These are phyloP conservation scores for Pedetes capensis DNA, from an alignment of 2,113 vertebrate species.

Conservation along the genomic window DNA sequence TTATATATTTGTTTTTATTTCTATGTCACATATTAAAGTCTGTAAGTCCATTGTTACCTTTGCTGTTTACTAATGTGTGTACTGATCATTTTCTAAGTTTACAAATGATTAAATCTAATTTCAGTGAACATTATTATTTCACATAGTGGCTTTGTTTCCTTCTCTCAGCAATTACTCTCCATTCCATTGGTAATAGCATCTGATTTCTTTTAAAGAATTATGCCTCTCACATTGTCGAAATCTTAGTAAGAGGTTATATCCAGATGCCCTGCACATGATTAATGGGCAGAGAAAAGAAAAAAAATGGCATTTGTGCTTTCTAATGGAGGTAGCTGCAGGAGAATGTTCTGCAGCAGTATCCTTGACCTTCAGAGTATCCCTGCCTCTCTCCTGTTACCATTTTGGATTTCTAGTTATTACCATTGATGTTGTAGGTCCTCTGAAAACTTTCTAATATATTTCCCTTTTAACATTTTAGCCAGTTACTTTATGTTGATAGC, in stretches of 20 bases:
- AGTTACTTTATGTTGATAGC: background rate
- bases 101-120: background rate
- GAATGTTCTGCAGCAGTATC: background rate
- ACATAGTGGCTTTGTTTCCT: background rate
- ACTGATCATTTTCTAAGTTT: background rate
- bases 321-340: fast-evolving
- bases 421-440: background rate
- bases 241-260: background rate
- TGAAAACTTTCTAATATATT: conserved; percentile 12
- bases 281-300: background rate
- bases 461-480: background rate
- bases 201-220: conserved; percentile 8
- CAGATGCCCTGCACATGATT: background rate
- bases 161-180: background rate
- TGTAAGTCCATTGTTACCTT: background rate
- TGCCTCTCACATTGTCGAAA: background rate
- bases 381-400: background rate
- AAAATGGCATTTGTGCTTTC: background rate
- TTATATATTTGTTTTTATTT: background rate
- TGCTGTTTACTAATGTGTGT: background rate
- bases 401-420: background rate
- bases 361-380: background rate
- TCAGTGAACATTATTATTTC: background rate
- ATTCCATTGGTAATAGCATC: background rate
- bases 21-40: background rate